Evolutionary conservation across 2,113 vertebrate genomes (phyloP).

Genomic region (Ochotona curzoniae): DNA sequence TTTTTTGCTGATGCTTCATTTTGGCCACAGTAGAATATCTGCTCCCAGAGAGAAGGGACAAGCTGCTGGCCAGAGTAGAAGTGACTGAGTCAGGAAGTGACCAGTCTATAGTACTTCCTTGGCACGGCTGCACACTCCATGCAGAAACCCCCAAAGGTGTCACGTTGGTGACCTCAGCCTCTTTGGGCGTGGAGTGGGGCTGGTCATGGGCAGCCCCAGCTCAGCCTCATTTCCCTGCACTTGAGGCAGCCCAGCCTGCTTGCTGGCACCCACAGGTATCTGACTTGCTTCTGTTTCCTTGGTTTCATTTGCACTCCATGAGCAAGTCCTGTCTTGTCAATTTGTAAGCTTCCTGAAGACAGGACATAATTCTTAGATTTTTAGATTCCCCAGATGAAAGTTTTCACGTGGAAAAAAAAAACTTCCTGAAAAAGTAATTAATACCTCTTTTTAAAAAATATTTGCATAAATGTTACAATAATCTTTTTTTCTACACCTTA

Average conservation of each 20-base stretch:
- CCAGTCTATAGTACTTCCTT: rapidly evolving
- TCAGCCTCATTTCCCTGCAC: rapidly evolving
- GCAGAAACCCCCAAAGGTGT: not conserved
- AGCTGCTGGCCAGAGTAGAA: too few species aligned
- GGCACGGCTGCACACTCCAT: rapidly evolving
- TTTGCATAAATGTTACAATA: not conserved
- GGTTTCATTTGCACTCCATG: rapidly evolving
- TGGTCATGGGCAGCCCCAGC: not conserved
- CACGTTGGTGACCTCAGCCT: rapidly evolving
- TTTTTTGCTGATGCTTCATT: too few species aligned
- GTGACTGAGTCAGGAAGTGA: not conserved
- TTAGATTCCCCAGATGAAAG: rapidly evolving
- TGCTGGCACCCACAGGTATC: not conserved
- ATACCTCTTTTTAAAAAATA: too few species aligned
- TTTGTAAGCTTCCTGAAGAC: not conserved
- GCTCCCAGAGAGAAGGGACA: not conserved
- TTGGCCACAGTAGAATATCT: not conserved
- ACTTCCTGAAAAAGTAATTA: not conserved
- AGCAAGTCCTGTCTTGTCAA: not conserved
- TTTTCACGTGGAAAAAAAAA: not conserved
- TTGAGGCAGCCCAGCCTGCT: not conserved
- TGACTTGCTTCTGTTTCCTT: rapidly evolving
- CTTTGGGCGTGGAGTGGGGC: rapidly evolving
- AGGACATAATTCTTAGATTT: not conserved
- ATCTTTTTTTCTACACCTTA: not conserved